Evolutionary conservation across 2,888 invertebrate genomes (phyloP).

Genomic region (Orchestes rusci): DNA sequence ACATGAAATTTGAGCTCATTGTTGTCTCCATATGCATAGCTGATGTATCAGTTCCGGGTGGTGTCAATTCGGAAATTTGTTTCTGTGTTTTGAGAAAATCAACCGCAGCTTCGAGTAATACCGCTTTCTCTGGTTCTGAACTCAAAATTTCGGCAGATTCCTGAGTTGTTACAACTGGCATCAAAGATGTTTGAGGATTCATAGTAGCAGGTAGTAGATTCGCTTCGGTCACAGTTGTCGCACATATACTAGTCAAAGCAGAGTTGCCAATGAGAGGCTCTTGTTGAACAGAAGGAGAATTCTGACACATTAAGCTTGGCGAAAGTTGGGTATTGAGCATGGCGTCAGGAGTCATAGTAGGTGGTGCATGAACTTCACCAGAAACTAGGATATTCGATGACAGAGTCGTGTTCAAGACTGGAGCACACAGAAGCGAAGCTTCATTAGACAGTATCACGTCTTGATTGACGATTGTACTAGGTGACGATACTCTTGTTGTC

Average conservation of each 20-base stretch:
- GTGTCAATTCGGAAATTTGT: constrained; percentile 44
- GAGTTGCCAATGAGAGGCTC: constrained; percentile 30
- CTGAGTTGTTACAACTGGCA: constrained; percentile 38
- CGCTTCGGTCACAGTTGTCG: constrained; percentile 26
- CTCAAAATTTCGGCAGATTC: constrained; percentile 36
- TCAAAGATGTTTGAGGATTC: constrained; percentile 17
- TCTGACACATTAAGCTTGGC: constrained; percentile 52
- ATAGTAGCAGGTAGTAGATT: constrained; percentile 24
- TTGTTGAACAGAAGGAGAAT: constrained; percentile 28
- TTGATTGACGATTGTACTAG: constrained; percentile 30
- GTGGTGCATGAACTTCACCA: constrained; percentile 42
- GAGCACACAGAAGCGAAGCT: constrained; percentile 32
- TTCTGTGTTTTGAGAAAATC: constrained; percentile 61
- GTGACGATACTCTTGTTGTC: constrained; percentile 13
- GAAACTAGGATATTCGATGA: constrained; percentile 30
- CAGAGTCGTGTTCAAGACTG: constrained; percentile 33
- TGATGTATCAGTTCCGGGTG: constrained; percentile 20
- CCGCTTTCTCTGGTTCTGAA: constrained; percentile 62
- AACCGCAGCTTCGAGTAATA: constrained; percentile 66
- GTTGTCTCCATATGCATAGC: constrained; percentile 14
- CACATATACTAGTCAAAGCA: constrained; percentile 29
- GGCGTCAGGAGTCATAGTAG: constrained; percentile 50
- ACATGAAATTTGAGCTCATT: constrained; percentile 28
- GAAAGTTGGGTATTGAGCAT: constrained; percentile 57
- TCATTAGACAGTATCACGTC: constrained; percentile 42